These are phyloP conservation scores for Sisyra terminalis DNA, from an alignment of 2,888 invertebrate species.

Conservation along the genomic window DNA sequence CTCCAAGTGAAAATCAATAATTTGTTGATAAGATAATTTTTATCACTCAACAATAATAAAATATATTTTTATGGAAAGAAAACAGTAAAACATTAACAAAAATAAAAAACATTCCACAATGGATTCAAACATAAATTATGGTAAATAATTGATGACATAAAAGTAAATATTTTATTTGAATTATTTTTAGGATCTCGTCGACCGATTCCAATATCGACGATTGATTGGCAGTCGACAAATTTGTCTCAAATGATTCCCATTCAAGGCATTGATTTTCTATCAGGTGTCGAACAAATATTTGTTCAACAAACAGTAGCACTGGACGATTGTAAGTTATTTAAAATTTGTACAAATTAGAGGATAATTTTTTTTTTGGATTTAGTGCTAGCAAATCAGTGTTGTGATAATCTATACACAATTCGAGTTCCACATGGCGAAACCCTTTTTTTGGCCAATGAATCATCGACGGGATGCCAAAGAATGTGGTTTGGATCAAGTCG, in stretches of 20 bases:
- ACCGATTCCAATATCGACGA: slow-evolving; percentile 39
- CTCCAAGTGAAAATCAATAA: no score
- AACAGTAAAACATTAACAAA: no score
- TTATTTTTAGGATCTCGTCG: slow-evolving; percentile 23
- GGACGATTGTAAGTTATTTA: slow-evolving; percentile 41
- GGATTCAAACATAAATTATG: no score
- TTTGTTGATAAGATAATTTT: no score
- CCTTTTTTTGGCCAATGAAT: slow-evolving; percentile 56
- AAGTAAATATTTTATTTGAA: no score
- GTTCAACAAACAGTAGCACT: slow-evolving; percentile 70
- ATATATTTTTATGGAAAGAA: no score
- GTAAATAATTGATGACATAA: no score
- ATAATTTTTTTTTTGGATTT: slow-evolving; percentile 8
- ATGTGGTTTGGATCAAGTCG: slow-evolving; percentile 56
- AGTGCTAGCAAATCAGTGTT: slow-evolving; percentile 44
- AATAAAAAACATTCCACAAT: no score
- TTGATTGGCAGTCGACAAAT: slow-evolving; percentile 39
- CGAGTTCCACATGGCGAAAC: slow-evolving; percentile 57
- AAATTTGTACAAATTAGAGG: background rate
- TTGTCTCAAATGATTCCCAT: slow-evolving; percentile 43
- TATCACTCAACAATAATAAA: no score
- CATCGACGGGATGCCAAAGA: slow-evolving; percentile 41
- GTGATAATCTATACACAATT: slow-evolving; percentile 56
- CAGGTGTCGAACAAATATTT: slow-evolving; percentile 47
- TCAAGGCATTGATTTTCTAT: slow-evolving; percentile 53